Evolutionary conservation across 2,797 vertebrate species (phyloP), one percentile per base, ranked within the genome.

Genomic region (Vultur gryphus): DNA sequence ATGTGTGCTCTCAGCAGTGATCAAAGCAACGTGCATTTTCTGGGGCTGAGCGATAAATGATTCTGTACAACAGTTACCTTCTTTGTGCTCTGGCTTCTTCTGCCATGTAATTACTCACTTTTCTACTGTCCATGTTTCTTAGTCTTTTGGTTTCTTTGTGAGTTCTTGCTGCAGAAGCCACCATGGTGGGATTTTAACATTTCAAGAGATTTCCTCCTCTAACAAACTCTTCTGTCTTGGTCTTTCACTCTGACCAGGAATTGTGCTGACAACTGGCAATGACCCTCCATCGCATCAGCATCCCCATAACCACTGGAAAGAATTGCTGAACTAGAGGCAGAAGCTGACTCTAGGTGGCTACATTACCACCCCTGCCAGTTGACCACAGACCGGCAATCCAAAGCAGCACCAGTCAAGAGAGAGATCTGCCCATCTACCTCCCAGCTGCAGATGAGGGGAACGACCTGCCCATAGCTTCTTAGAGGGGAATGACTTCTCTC

Each of bases 61-160:
- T 86, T 84, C 65, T 61, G 33, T 65, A 75, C 41, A 79, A 44
- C 41, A 65, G 8, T 15, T 57, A 61, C 71, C 24, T 80, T 79
- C 44, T 87, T 86, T 88, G 59, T 84, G 82, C 94, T 97, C 93
- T 92, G 94, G 70, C 78, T 93, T 79, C 80, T 75, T 75, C 80
- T 92, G 70, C 35, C 39, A 29, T 51, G 18, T 39, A 78, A 79
- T 81, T 88, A 65, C 28, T 80, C 26, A 15, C 46, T 89, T 82
- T 90, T 87, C 79, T 79, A 58, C 31, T 10, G 19, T 31, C 73
- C 49, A 3, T 59, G 91, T 87, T 93, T 28, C 43, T 57, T 29
- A 2, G 0, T 43, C 31, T 52, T 69, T 49, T n/a, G 24, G 37
- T 52, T 77, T 93, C n/a, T 77, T 84, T 67, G 26, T 46, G 52